A percentile compares a stretch with the other conserved stretches of the same genome.
Evolutionary conservation across 2,113 vertebrate genomes (phyloP).

Genomic region (Oreocharis arfaki): DNA sequence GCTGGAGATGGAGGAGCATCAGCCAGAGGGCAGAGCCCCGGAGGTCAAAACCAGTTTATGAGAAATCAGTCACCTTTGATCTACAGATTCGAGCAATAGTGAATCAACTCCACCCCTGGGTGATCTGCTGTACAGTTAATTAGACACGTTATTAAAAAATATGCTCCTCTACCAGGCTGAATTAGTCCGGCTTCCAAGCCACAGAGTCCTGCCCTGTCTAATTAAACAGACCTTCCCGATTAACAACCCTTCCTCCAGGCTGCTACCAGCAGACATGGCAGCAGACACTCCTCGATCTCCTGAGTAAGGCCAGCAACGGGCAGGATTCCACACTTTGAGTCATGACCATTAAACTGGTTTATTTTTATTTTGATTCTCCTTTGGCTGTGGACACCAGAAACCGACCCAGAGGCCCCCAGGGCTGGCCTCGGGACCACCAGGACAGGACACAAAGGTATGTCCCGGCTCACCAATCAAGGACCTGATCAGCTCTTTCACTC

Average conservation of each 20-base stretch:
- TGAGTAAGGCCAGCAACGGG: background rate
- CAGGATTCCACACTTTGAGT: background rate
- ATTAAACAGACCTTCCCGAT: background rate
- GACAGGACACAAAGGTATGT: background rate
- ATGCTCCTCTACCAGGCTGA: background rate
- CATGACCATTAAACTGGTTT: background rate
- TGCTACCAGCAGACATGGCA: background rate
- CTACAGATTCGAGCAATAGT: background rate
- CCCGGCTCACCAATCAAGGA: background rate
- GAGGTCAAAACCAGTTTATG: slow-evolving; percentile 2
- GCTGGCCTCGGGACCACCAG: background rate
- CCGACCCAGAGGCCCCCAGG: background rate
- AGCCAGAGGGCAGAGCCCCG: background rate
- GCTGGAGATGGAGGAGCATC: background rate
- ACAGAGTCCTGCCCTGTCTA: slow-evolving; percentile 20
- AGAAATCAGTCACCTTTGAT: slow-evolving; percentile 29
- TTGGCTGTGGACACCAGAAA: background rate
- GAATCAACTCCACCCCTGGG: background rate
- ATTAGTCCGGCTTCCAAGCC: slow-evolving; percentile 9
- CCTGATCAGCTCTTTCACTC: background rate
- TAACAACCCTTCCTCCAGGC: background rate
- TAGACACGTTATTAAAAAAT: slow-evolving; percentile 36
- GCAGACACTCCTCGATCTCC: background rate
- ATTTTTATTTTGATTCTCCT: background rate
- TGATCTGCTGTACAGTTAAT: slow-evolving; percentile 35